Evolutionary conservation across 2,888 invertebrate species (phyloP), one percentile per base, ranked within the genome.

Genomic region (Volucella zonaria): DNA sequence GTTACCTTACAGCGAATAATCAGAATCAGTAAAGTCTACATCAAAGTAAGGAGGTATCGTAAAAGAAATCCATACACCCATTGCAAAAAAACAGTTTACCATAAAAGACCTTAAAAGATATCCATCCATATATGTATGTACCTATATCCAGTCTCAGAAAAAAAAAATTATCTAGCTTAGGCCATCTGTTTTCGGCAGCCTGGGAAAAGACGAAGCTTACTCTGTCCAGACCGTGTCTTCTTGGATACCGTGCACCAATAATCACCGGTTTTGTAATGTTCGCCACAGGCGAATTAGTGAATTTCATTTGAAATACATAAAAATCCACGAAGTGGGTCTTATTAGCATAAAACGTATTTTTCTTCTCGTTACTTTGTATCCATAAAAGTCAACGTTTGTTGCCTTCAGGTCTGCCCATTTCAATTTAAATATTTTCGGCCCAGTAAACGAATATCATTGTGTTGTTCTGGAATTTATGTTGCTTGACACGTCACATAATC

Each of bases 281-380:
- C 51, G 42, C 52, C 59, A 23, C 58, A 14, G 51, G 49, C 67
- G 15, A 67, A 76, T 68, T 45, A 14, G 38, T 52, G 45, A 68
- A 31, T 31, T 52, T 68, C 15, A 51, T 66, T 75, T 51, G 42
- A 66, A 58, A 67, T 14, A 67, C 51, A 51, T 43, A 31, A 49
- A 58, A 38, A 31, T 0, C 47, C 64, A 38, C 66, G 38, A 76
- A 67, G 76, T 76, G 47, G 76, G 68, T 15, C 68, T 52, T 52
- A 76, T 76, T 76, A 61, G 38, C 76, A 76, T 76, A 67, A 58
- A 67, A 59, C 59, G 51, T 76, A 54, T 59, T 76, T 66, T 47
- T 15, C 2, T 59, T 40, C n/a, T 10, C 10, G 23, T 18, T 18
- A 15, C 10, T 52, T 52, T 15, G 2, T 18, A 23, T 11, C 11